Evolutionary conservation across 2,888 invertebrate species (phyloP), one percentile per base, ranked within the genome.

Genomic region (Cenopis cana): DNA sequence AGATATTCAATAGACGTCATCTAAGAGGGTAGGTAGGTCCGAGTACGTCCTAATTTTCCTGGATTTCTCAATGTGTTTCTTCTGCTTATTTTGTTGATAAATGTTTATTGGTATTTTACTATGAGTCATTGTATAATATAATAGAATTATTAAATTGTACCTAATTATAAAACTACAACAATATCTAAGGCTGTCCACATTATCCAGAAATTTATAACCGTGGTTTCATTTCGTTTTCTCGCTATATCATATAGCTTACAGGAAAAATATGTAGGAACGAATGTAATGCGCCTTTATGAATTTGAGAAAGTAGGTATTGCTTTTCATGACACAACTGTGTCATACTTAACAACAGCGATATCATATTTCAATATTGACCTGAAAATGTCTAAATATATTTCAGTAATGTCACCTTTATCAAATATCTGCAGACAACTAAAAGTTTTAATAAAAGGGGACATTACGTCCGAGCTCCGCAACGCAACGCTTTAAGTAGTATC

Each of bases 361-460:
- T n/a, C 46, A 46, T n/a, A n/a, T 8, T 6, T 46, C 2, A 46
- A 5, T 46, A 54, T 20, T 24, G 8, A 6, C 14, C 12, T 4
- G 5, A 24, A 18, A 52, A 24, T 52, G 50, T 52, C 9, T 24
- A 20, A 52, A 52, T 54, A 52, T 54, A 54, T 54, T 29, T 54
- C 14, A 29, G 29, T n/a, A 49, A 49, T n/a, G 9, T n/a, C 17
- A 50, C 18, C 18, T 11, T 18, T 3, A 41, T 8, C 18, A 38
- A 14, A 33, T 33, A 12, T 49, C 17, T n/a, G 38, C 12, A 18
- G n/a, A 12, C 18, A 12, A 38, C 57, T 5, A 9, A 11, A 69
- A 41, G 52, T 69, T 62, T 69, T 69, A 69, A 69, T 69, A 69
- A 69, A 69, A 65, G 57, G 41, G 64, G 29, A 38, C 57, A 29